phyloP scores from a whole-genome alignment of 1,140 invertebrate genomes.

The Drosophila tani region DNA sequence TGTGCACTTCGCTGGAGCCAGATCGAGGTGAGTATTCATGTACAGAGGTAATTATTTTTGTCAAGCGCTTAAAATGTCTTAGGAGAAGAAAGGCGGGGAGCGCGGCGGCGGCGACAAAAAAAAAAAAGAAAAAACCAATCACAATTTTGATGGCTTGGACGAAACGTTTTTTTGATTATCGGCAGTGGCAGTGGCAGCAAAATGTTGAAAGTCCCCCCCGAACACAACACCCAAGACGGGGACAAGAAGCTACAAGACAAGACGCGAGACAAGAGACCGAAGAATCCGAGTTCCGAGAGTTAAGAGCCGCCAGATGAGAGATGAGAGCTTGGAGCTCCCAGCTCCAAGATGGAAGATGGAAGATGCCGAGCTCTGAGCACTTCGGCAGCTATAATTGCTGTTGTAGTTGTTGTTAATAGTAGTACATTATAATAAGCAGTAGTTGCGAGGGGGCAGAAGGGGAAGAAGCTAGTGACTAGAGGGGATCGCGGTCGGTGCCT shows the following conservation, averaged over 20 bases:
- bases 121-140: constrained; percentile 45
- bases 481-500: neutral
- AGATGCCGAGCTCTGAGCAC: constrained; percentile 36
- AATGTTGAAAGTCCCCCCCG: constrained; percentile 43
- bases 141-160: constrained; percentile 56
- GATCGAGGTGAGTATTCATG: constrained; percentile 47
- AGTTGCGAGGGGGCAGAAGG: neutral
- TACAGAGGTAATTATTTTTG: constrained; percentile 77
- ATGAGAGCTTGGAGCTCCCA: neutral
- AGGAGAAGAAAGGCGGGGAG: constrained; percentile 15
- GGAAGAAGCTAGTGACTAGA: neutral
- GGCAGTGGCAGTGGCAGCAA: constrained; percentile 25
- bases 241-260: neutral
- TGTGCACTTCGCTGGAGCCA: constrained; percentile 9
- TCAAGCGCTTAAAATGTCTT: constrained; percentile 70
- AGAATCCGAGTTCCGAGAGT: constrained; percentile 38
- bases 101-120: neutral
- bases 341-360: constrained; percentile 1
- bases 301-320: neutral
- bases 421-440: constrained; percentile 49
- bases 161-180: constrained; percentile 60
- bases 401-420: constrained; percentile 52
- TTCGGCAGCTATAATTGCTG: constrained; percentile 36
- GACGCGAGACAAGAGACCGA: constrained; percentile 1
- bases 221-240: constrained; percentile 3